phyloP scores from a whole-genome alignment of 2,113 vertebrate species.

The Anolis carolinensis region DNA sequence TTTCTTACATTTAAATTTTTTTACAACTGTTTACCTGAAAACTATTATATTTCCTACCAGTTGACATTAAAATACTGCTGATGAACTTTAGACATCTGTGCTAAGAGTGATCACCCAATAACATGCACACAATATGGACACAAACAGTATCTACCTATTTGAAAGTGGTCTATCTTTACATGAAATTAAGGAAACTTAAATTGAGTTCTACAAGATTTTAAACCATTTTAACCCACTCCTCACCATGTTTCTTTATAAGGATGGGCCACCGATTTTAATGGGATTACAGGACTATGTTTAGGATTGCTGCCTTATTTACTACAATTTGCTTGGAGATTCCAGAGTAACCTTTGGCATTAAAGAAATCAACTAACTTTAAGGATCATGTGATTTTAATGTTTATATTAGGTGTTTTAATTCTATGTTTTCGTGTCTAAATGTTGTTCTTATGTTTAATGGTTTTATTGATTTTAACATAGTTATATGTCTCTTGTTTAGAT shows the following conservation, averaged over 20 bases:
- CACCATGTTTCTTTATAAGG: neutral
- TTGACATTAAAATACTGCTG: constrained; percentile 50
- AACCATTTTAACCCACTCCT: constrained; percentile 51
- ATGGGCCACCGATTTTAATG: neutral
- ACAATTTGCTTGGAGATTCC: constrained; percentile 34
- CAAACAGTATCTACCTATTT: constrained; percentile 65
- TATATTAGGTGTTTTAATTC: no score
- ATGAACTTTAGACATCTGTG: constrained; percentile 66
- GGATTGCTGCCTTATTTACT: constrained; percentile 7
- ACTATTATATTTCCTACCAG: constrained; percentile 30
- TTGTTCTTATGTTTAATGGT: no score
- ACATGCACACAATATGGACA: constrained; percentile 72
- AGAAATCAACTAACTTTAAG: constrained; percentile 37
- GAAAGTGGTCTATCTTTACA: constrained; percentile 55
- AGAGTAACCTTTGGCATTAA: constrained; percentile 28
- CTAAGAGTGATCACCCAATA: constrained; percentile 74
- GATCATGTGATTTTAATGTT: no score
- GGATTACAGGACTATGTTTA: neutral
- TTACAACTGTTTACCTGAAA: neutral
- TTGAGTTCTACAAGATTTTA: neutral
- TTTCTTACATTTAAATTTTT: neutral
- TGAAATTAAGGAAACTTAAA: constrained; percentile 46
- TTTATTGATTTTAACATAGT: no score
- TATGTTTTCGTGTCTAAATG: no score
- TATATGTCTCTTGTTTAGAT: no score